Conservation (phyloP, 2,797 vertebrate genomes). For the Megalops cyprinoides region DNA sequence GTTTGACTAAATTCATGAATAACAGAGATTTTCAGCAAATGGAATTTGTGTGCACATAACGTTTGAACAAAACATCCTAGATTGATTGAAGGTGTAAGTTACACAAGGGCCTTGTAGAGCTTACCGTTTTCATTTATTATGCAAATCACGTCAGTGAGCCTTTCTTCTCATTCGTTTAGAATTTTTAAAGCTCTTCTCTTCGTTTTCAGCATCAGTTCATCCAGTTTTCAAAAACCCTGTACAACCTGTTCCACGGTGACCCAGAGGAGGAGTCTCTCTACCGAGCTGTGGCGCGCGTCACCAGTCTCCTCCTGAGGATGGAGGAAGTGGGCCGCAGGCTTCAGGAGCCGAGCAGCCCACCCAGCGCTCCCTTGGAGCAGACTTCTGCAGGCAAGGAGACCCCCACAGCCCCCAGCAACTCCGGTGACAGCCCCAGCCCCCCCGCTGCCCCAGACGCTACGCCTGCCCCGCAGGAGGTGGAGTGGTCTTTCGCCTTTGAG, state of each 20-base stretch:
- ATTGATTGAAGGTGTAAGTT: no score
- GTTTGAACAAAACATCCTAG: no score
- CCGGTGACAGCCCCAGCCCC: slow-evolving; percentile 54
- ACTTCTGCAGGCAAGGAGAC: slow-evolving; percentile 45
- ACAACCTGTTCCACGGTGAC: slow-evolving; percentile 92
- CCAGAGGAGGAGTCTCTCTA: slow-evolving; percentile 90
- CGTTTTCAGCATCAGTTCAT: slow-evolving; percentile 88
- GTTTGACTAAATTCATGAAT: no score
- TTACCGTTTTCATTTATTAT: no score
- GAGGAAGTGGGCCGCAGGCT: slow-evolving; percentile 91
- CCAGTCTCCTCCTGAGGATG: slow-evolving; percentile 92
- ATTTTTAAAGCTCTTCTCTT: background rate
- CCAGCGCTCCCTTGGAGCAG: slow-evolving; percentile 33
- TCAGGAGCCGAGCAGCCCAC: slow-evolving; percentile 64
- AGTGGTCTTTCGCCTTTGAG: slow-evolving; percentile 98
- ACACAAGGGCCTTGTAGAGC: no score
- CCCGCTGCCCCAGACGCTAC: slow-evolving; percentile 58
- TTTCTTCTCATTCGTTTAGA: background rate
- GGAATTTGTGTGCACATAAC: no score
- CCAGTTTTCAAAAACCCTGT: slow-evolving; percentile 95
- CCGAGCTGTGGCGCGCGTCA: slow-evolving; percentile 88
- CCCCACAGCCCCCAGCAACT: slow-evolving; percentile 45
- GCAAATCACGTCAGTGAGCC: background rate
- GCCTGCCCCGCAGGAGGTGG: slow-evolving; percentile 57
- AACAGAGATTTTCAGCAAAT: background rate